Base-by-base conservation (phyloP, 2,888 invertebrate species). In the Callosobruchus maculatus region DNA sequence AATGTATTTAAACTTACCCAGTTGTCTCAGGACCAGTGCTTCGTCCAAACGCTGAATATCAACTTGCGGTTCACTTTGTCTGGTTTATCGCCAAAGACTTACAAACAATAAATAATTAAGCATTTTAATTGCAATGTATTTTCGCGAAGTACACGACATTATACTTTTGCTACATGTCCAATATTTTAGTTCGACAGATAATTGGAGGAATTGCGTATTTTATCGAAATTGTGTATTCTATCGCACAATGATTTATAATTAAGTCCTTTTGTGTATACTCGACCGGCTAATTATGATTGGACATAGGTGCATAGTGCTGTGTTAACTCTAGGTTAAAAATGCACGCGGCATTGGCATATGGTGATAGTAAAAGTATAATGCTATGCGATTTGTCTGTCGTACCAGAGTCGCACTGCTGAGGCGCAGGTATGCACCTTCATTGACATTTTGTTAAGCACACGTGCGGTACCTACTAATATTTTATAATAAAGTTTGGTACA, bases 21-120 rank as follows among this genome's bases (percentile, higher is more conserved):
- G 13, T 18, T 49, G 49, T 1, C 13, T 49, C 49, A 49, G 18
- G 49, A 69, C 70, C 49, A 1, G 26, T 26, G 18, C 22, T 26
- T 69, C 1, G 4, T 22, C 26, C 71, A 20, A 73, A 70, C 22
- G 70, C 68, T 72, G 68, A 72, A 68, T 73, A 71, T 66, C 30
- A 67, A 71, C 70, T 73, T 72, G 26, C 26, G 22, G 22, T 71
- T 71, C 5, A 49, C 49, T 13, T 18, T 18, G 13, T 5, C 13
- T 13, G 49, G 9, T 13, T 49, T 49, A 49, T 49, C 49, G 49
- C 1, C 49, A 49, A 49, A 49, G 4, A 49, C 3, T 49, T 18
- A 7, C 3, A 30, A 30, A 13, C 1, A 49, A 49, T 49, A 49
- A 49, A 49, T 49, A 13, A 49, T 49, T 18, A 18, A 13, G 1